A percentile compares a stretch with the other conserved stretches of the same genome.
Evolutionary conservation across 2,797 vertebrate genomes (phyloP).

Genomic region (Chrosomus eos): DNA sequence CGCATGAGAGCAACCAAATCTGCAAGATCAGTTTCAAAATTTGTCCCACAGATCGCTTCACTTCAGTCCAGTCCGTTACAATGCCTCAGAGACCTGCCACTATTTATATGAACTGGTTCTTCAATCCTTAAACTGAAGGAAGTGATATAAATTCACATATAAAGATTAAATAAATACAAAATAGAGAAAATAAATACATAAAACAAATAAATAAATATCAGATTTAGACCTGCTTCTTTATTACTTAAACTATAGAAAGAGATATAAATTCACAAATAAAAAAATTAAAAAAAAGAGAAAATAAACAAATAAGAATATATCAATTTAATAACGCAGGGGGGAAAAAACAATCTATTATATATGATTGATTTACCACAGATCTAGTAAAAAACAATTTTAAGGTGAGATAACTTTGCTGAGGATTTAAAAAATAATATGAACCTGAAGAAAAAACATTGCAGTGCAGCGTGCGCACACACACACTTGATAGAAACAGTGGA

Average conservation of each 20-base stretch:
- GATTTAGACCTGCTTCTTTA: background rate
- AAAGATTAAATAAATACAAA: background rate
- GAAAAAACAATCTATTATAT: background rate
- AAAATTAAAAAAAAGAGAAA: background rate
- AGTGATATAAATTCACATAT: background rate
- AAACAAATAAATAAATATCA: background rate
- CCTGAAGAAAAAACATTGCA: background rate
- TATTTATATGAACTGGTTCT: background rate
- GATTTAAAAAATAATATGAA: background rate
- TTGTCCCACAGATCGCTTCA: background rate
- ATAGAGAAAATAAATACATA: background rate
- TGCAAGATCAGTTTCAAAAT: background rate
- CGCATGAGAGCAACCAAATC: background rate
- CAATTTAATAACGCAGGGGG: too few species aligned
- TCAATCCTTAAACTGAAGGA: background rate
- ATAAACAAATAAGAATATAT: background rate
- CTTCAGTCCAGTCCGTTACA: background rate
- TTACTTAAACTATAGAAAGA: background rate
- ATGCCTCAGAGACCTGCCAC: background rate
- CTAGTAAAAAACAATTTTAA: background rate
- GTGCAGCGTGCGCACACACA: background rate
- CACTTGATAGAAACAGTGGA: background rate
- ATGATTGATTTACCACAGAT: background rate
- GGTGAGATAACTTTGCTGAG: background rate
- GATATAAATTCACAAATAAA: background rate